Base-by-base conservation (phyloP, 2,888 invertebrate species). In the Brachyopa scutellaris region DNA sequence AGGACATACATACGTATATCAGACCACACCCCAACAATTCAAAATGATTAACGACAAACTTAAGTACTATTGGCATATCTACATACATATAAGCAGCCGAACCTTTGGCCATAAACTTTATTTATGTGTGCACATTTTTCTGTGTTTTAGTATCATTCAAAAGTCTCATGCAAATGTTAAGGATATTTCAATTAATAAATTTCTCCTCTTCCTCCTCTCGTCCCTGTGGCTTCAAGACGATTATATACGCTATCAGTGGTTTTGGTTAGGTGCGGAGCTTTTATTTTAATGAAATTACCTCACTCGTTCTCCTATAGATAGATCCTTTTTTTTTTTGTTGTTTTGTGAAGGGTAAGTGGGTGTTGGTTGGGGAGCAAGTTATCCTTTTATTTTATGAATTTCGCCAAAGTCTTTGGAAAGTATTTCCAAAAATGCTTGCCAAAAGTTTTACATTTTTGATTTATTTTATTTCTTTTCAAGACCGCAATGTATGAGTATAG, bases 211-310 rank as follows among this genome's bases (percentile, higher is more conserved):
- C 49, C 69, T 42, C 45, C 31, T 69, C 33, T 29, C 61, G 21
- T 62, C 62, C 66, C 38, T 47, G 36, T 45, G 66, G 66, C 26
- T 26, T 2, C 31, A 53, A 26, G 36, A 57, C 26, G 69, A 74
- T 80, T 74, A 69, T n/a, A n/a, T 62, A 21, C 49, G 57, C 64
- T 64, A 74, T 77, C 66, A 61, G 70, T 72, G 59, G 70, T 40
- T n/a, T 66, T 45, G 70, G 64, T 66, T 61, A 72, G 76, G 66
- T 82, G 82, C 59, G 77, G 77, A 42, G 77, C 82, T 82, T 77
- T 82, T 82, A 82, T 66, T 69, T 77, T 82, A 82, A 77, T 82
- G 82, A 82, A 77, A 77, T 77, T 82, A 82, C 57, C 62, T 40
- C 36, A 8, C 70, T 62, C 26, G 1, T n/a, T n/a, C n/a, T n/a